Conservation (phyloP, 2,888 invertebrate species). For the Drosophila ustulata region DNA sequence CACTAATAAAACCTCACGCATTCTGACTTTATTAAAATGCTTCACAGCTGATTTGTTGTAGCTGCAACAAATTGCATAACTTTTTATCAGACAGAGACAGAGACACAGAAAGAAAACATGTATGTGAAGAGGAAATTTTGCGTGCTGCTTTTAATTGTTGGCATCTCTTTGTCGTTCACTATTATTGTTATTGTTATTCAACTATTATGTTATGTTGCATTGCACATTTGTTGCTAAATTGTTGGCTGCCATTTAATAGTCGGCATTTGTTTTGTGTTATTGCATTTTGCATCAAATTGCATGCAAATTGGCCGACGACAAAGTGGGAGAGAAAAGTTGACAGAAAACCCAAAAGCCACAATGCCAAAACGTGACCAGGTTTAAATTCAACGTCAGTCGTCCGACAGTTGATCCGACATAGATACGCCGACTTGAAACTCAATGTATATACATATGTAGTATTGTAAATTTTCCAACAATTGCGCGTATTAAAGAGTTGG, state of each 20-base stretch:
- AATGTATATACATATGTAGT: no score
- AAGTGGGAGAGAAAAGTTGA: slow-evolving; percentile 19
- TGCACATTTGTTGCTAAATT: slow-evolving; percentile 41
- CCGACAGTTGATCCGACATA: slow-evolving; percentile 2
- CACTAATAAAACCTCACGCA: slow-evolving; percentile 71
- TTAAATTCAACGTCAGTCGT: slow-evolving; percentile 28
- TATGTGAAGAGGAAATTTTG: slow-evolving; percentile 34
- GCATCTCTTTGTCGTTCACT: not conserved
- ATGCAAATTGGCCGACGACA: slow-evolving; percentile 42
- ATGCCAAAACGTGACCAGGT: slow-evolving; percentile 66
- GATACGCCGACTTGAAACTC: not conserved
- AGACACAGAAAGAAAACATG: slow-evolving; percentile 9
- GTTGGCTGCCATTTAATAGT: slow-evolving; percentile 41
- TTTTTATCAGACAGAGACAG: not conserved
- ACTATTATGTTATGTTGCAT: not conserved
- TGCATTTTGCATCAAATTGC: slow-evolving; percentile 19
- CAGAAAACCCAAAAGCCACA: slow-evolving; percentile 56
- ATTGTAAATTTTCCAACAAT: no score
- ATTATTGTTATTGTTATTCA: not conserved
- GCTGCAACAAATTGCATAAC: slow-evolving; percentile 6
- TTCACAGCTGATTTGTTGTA: slow-evolving; percentile 50
- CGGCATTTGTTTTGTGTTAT: slow-evolving; percentile 7
- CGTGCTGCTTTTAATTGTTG: slow-evolving; percentile 31
- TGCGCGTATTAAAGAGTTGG: no score
- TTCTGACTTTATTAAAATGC: slow-evolving; percentile 68